Evolutionary conservation across 2,797 vertebrate genomes (phyloP), one percentile per base, ranked within the genome.

Genomic region (Amazonetta brasiliensis): DNA sequence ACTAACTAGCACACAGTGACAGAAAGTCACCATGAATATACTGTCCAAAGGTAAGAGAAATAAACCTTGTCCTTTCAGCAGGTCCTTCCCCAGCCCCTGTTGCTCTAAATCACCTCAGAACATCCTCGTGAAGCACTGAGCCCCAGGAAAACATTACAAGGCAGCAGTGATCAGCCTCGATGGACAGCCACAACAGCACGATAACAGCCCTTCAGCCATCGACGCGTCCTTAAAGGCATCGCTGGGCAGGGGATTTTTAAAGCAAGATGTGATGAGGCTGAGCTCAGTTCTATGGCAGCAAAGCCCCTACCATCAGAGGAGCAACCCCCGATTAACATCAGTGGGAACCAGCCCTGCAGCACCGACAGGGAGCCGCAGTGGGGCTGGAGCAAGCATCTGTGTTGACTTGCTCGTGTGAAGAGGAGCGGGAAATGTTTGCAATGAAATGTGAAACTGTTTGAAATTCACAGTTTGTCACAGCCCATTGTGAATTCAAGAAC

Each of bases 391-490:
- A 84, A 81, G 84, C 7, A 50, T n/a, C 59, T 59, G 20, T 2
- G 0, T 22, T 26, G 50, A 28, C 35, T 63, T 74, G 8, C 9
- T 77, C 23, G 3, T 66, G 25, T 43, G 33, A 71, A 88, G 44
- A 80, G 76, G 69, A n/a, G 48, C 5, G 10, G 86, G 43, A 81
- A 43, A 43, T n/a, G 75, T 64, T 87, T 82, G 33, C 71, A 64
- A 62, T 0, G 1, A 79, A 67, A 87, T 23, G 62, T 55, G 48
- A 41, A 90, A 20, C 73, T 88, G 39, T 22, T 95, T 93, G 83
- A 94, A 95, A 95, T 92, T 87, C 91, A 79, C 23, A 33, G 83
- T 82, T 81, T 84, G 77, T 80, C 90, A 68, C 54, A 79, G 87
- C 48, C 87, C 44, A n/a, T 74, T 75, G 72, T 68, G 86, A 90